Base-by-base conservation (phyloP, 2,888 invertebrate species). In the Reticulitermes lucifugus region DNA sequence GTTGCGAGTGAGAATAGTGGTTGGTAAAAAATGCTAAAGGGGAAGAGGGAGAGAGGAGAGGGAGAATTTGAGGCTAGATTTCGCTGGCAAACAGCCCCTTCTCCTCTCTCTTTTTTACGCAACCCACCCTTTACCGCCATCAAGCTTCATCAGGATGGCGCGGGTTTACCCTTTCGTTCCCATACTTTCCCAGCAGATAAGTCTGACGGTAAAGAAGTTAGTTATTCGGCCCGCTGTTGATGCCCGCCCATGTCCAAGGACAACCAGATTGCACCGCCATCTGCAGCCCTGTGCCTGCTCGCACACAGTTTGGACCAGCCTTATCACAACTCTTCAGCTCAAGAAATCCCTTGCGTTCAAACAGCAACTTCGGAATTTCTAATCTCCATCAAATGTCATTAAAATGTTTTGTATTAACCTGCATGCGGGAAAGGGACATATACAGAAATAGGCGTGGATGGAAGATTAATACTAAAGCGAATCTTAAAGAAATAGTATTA, bases 1-100 rank as follows among this genome's bases (percentile, higher is more conserved):
- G 81, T 81, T 81, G 81, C 81, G 81, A 81, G n/a, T 81, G 41
- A 81, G 65, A 70, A 25, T 81, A 65, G 81, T 81, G 81, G 81
- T 70, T 81, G 65, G 77, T 77, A 77, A 77, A 77, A 77, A 77
- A 77, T 77, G 46, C 46, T 41, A 46, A 65, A 65, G 46, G 22
- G 14, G 77, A 41, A 73, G 73, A 73, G 73, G 35, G 14, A 77
- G 41, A 77, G 1, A 77, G 46, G 73, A 73, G 73, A 35, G 29
- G 73, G 7, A 29, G 73, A 73, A 65, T 65, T n/a, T 25, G 73
- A 73, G 41, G 73, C 29, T 41, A 29, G 77, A 77, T 77, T 77
- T 77, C n/a, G 77, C 77, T 46, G 77, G 77, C 77, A 77, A 77
- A 77, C 77, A 77, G 41, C 46, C 43, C 77, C 77, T 21, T n/a